Percentiles rank a stretch among this genome's conserved stretches.
These are phyloP conservation scores for Yasuhikotakia modesta DNA, from an alignment of 2,797 vertebrate genomes.

Conservation along the genomic window DNA sequence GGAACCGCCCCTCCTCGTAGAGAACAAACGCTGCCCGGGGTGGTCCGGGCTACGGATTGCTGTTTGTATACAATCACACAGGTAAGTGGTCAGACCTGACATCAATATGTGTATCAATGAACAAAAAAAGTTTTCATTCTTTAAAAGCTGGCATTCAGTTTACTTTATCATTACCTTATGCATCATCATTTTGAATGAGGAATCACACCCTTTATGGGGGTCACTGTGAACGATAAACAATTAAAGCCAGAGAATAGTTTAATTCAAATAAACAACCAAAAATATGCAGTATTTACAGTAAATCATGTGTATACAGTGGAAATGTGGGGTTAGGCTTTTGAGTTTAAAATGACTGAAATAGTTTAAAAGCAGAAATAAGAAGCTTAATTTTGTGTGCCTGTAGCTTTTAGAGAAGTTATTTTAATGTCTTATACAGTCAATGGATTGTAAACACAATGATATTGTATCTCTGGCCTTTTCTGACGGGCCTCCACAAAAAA, in stretches of 20 bases:
- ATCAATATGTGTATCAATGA: not conserved
- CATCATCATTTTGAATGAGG: slow-evolving; percentile 75
- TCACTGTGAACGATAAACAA: slow-evolving; percentile 28
- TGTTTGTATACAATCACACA: slow-evolving; percentile 56
- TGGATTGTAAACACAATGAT: slow-evolving; percentile 7
- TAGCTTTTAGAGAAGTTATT: not conserved
- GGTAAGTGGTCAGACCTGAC: not conserved
- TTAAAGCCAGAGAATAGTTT: not conserved
- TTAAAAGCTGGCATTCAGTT: not conserved
- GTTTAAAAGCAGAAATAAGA: not conserved
- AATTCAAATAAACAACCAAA: not conserved
- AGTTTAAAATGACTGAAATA: no score
- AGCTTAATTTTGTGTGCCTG: not conserved
- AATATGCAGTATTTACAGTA: not conserved
- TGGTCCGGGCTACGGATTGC: slow-evolving; percentile 81
- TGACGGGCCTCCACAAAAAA: slow-evolving; percentile 20
- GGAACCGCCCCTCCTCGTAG: slow-evolving; percentile 81
- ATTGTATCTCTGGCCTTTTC: slow-evolving; percentile 24
- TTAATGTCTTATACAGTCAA: slow-evolving; percentile 10
- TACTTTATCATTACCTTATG: slow-evolving; percentile 70
- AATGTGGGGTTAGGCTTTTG: not conserved
- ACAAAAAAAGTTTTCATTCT: not conserved
- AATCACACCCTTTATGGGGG: slow-evolving; percentile 55
- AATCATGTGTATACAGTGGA: not conserved
- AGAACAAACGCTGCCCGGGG: slow-evolving; percentile 89